Conservation (phyloP, 2,797 vertebrate species). For the Microchirus variegatus region DNA sequence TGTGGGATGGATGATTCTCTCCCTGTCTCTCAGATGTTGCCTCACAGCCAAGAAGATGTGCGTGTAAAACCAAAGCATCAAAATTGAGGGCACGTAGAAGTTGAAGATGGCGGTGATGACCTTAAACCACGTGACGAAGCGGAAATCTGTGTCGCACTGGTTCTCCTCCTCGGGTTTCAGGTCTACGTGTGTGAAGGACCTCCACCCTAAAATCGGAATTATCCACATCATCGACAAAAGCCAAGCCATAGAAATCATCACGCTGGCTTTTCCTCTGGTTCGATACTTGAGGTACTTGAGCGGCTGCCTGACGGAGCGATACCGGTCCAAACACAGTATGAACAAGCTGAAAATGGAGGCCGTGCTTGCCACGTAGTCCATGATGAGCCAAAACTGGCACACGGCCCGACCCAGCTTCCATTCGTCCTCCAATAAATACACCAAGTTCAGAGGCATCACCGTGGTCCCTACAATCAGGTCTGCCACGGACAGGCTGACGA, state of each 20-base stretch:
- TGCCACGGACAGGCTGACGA: constrained; percentile 92
- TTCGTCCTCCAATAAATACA: constrained; percentile 83
- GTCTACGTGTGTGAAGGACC: constrained; percentile 78
- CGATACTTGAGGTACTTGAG: constrained; percentile 91
- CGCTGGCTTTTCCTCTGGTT: constrained; percentile 85
- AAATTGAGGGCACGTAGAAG: constrained; percentile 92
- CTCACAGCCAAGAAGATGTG: constrained; percentile 90
- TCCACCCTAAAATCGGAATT: constrained; percentile 93
- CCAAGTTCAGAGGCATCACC: constrained; percentile 94
- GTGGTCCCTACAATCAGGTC: constrained; percentile 92
- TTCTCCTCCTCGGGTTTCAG: constrained; percentile 79
- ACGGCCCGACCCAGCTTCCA: constrained; percentile 87
- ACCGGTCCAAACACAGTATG: constrained; percentile 92
- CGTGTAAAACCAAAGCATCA: constrained; percentile 94
- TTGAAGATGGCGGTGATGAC: constrained; percentile 90
- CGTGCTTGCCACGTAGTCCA: constrained; percentile 97
- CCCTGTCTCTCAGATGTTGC: constrained; percentile 86
- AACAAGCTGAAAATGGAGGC: constrained; percentile 97
- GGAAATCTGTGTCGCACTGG: constrained; percentile 93
- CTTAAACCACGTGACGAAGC: constrained; percentile 93
- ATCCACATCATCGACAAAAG: constrained; percentile 91
- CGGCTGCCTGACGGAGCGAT: constrained; percentile 92
- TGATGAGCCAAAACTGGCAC: constrained; percentile 96
- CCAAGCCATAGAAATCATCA: constrained; percentile 90
- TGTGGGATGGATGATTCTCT: constrained; percentile 80